Evolutionary conservation across 2,113 vertebrate genomes (phyloP).

Genomic region (Steatornis caripensis): DNA sequence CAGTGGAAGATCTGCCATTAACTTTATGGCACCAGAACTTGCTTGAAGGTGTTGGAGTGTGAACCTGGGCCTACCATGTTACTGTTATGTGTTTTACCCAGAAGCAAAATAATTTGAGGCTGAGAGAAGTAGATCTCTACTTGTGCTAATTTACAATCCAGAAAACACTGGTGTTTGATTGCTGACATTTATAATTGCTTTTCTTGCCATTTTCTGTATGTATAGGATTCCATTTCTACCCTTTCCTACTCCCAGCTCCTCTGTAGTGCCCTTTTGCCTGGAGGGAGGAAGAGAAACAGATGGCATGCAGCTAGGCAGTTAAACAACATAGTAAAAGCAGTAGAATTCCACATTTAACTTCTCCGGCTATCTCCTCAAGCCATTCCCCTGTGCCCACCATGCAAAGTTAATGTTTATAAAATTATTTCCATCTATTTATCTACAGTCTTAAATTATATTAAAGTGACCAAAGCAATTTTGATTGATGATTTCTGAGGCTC

Average conservation of each 20-base stretch:
- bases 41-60: not conserved
- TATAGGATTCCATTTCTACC: not conserved
- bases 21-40: not conserved
- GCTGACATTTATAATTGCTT: slow-evolving; percentile 17
- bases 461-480: not conserved
- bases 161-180: not conserved
- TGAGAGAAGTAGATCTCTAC: not conserved
- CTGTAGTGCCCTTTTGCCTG: slow-evolving; percentile 32
- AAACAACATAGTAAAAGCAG: not conserved
- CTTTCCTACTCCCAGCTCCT: not conserved
- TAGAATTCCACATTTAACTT: slow-evolving; percentile 28
- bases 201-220: not conserved
- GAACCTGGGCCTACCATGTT: not conserved
- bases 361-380: slow-evolving; percentile 5
- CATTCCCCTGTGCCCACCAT: not conserved
- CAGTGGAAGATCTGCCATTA: not conserved
- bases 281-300: slow-evolving; percentile 26
- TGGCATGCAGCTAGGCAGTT: slow-evolving; percentile 23
- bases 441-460: not conserved
- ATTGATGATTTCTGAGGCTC: not conserved
- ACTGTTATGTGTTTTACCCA: not conserved
- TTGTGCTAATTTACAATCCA: not conserved
- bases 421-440: not conserved
- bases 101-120: not conserved
- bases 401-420: not conserved